phyloP scores from a whole-genome alignment of 2,797 vertebrate species.

The Acridotheres tristis region DNA sequence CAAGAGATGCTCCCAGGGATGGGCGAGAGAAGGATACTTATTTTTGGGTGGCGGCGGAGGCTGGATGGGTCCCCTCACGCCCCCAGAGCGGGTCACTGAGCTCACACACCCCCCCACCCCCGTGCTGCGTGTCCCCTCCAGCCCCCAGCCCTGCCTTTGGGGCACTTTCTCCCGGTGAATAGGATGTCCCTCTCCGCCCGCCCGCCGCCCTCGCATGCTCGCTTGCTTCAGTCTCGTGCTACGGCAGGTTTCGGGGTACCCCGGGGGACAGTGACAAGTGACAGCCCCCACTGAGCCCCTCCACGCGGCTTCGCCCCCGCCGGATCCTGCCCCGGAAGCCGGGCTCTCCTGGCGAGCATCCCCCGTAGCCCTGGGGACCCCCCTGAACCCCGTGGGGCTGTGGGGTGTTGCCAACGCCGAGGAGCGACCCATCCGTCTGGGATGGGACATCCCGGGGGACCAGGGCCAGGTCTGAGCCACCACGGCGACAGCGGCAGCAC shows the following conservation, averaged over 20 bases:
- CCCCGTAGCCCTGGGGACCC: background rate
- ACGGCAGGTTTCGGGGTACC: slow-evolving; percentile 32
- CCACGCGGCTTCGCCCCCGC: background rate
- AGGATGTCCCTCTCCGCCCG: background rate
- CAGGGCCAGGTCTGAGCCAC: background rate
- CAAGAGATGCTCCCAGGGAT: background rate
- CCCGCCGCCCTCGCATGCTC: slow-evolving; percentile 60
- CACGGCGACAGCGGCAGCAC: background rate
- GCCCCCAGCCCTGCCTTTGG: background rate
- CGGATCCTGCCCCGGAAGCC: background rate
- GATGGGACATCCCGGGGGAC: background rate
- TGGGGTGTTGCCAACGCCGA: background rate
- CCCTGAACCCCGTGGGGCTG: rapidly evolving
- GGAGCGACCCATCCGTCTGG: background rate
- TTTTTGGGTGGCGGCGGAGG: background rate
- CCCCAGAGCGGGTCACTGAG: background rate
- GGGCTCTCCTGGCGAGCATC: background rate
- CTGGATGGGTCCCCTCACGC: background rate
- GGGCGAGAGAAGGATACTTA: background rate
- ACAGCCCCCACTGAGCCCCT: background rate
- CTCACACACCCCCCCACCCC: background rate
- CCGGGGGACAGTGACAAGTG: background rate
- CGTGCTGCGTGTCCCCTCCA: background rate
- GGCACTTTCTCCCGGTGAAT: slow-evolving; percentile 4
- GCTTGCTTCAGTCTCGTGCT: slow-evolving; percentile 70